phyloP scores from a whole-genome alignment of 1,140 invertebrate genomes.

The Solenopsis invicta region DNA sequence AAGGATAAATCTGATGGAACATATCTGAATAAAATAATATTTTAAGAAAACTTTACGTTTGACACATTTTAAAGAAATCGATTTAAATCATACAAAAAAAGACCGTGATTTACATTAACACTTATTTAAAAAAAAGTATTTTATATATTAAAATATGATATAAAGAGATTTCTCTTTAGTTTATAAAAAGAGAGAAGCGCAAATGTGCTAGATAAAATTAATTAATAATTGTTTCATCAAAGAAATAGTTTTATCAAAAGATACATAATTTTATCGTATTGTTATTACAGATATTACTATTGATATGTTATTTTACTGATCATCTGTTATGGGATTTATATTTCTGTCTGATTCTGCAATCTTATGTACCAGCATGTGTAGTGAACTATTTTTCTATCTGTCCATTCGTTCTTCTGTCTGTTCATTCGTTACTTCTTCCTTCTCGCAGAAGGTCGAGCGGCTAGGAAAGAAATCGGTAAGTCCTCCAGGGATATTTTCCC shows the following conservation, averaged over 20 bases:
- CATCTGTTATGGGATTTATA: slow-evolving; percentile 1
- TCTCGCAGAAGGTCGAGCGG: background rate
- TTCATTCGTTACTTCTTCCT: slow-evolving; percentile 24
- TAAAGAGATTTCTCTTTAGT: background rate
- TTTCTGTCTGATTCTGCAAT: background rate
- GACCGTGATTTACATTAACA: background rate
- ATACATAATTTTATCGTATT: background rate
- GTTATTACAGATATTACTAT: too few relatives aligned
- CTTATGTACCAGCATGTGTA: slow-evolving; percentile 10
- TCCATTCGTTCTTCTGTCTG: slow-evolving; percentile 31
- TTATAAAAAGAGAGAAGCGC: background rate
- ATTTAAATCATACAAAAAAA: background rate
- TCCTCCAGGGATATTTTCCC: slow-evolving; percentile 45
- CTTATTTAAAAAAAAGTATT: background rate
- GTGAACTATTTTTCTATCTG: slow-evolving; percentile 32
- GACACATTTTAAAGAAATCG: background rate
- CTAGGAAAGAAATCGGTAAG: slow-evolving; percentile 49
- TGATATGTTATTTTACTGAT: too few relatives aligned
- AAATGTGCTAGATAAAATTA: background rate
- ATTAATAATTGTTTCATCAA: background rate
- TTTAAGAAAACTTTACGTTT: background rate
- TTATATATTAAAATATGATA: background rate
- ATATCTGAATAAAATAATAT: background rate
- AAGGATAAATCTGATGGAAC: background rate
- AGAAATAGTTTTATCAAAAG: background rate